Conservation (phyloP, 2,113 vertebrate genomes). For the Chloropsis hardwickii region DNA sequence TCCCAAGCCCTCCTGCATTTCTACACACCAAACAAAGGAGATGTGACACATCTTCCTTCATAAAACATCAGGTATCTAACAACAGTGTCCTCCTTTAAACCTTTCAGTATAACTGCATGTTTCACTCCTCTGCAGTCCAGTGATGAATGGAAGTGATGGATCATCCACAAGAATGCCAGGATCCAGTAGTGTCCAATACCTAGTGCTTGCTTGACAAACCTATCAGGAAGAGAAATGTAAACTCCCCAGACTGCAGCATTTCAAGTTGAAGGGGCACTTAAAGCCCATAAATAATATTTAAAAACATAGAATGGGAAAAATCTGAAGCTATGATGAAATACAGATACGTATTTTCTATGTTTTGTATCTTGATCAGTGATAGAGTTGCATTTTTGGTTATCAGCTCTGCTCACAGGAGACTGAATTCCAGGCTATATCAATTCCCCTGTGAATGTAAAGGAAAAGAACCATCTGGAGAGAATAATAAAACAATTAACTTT, state of each 20-base stretch:
- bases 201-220: not conserved
- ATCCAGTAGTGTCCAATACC: not conserved
- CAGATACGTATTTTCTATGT: not conserved
- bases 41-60: not conserved
- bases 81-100: not conserved
- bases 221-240: not conserved
- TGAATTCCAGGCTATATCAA: conserved; percentile 33
- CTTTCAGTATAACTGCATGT: not conserved
- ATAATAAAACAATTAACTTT: conserved; percentile 80
- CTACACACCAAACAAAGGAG: not conserved
- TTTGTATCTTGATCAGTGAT: not conserved
- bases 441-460: conserved; percentile 62
- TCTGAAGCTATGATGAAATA: not conserved
- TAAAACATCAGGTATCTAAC: rapidly evolving
- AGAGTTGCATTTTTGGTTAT: not conserved
- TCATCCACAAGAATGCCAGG: not conserved
- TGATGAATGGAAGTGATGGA: not conserved
- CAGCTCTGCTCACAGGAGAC: not conserved
- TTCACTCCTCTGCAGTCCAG: not conserved
- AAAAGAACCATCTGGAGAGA: conserved; percentile 77
- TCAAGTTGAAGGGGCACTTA: not conserved
- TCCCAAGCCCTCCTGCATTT: not conserved
- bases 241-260: not conserved
- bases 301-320: not conserved
- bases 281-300: not conserved